A percentile compares a stretch with the other conserved stretches of the same genome.
These are phyloP conservation scores for Caenorhabditis sp. DNA, from an alignment of 2,888 invertebrate genomes.

Conservation along the genomic window DNA sequence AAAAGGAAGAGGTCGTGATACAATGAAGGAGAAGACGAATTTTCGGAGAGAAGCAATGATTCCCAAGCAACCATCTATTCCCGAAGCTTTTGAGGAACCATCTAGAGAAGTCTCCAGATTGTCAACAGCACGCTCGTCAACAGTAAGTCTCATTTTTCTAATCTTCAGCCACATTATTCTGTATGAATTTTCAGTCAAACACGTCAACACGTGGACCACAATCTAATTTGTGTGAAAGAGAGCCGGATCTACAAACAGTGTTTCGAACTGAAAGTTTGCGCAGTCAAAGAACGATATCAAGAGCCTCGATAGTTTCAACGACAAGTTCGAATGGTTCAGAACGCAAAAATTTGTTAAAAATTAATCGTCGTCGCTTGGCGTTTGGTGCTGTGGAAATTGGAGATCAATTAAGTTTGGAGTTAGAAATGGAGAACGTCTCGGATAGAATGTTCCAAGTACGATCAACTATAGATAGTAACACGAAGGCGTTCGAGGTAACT, in stretches of 20 bases:
- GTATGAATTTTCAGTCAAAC: neutral
- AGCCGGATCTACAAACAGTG: neutral
- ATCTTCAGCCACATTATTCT: neutral
- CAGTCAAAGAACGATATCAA: neutral
- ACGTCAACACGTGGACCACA: neutral
- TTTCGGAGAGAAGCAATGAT: neutral
- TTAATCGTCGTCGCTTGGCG: neutral
- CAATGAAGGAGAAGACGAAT: neutral
- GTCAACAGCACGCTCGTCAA: neutral
- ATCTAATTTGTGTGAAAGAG: neutral
- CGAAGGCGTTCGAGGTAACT: neutral
- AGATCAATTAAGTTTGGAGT: neutral
- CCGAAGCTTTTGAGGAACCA: neutral
- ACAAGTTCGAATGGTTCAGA: neutral
- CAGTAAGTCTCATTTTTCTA: neutral
- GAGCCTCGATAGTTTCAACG: neutral
- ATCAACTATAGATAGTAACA: neutral
- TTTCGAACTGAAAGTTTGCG: neutral
- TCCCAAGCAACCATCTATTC: neutral
- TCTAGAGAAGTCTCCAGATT: neutral
- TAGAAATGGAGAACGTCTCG: conserved; percentile 3
- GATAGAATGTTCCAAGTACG: neutral
- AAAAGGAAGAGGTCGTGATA: neutral
- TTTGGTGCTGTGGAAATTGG: conserved; percentile 9
- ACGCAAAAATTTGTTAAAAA: neutral